A percentile compares a stretch with the other conserved stretches of the same genome.
These are phyloP conservation scores for Drosophila bocqueti DNA, from an alignment of 1,140 invertebrate genomes.

Conservation along the genomic window DNA sequence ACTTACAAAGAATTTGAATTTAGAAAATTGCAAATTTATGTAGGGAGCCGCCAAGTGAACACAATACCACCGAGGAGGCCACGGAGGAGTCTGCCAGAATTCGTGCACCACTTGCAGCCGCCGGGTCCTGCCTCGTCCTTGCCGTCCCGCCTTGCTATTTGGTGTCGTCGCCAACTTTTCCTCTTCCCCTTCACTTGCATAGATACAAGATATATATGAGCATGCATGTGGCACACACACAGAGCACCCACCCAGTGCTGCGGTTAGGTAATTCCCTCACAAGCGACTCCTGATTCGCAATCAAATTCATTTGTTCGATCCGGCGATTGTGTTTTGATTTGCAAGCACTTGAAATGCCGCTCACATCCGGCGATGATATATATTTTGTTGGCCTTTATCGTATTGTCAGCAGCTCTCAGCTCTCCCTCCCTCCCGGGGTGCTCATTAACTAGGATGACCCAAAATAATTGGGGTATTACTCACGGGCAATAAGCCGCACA, in stretches of 20 bases:
- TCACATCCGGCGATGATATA: conserved; percentile 22
- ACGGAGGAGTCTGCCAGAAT: conserved; percentile 46
- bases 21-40: conserved; percentile 83
- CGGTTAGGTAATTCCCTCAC: conserved; percentile 56
- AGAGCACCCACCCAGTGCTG: background rate
- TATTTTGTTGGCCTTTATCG: conserved; percentile 13
- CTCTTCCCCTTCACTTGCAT: conserved; percentile 12
- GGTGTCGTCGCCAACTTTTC: conserved; percentile 35
- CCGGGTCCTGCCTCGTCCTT: too few relatives aligned
- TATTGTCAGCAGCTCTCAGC: conserved; percentile 26
- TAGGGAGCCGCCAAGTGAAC: conserved; percentile 60
- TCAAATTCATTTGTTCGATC: conserved; percentile 62
- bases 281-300: conserved; percentile 54
- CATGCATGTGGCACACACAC: conserved; percentile 38
- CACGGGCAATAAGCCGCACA: conserved; percentile 23
- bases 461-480: conserved; percentile 40
- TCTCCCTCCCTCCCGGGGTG: background rate
- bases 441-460: conserved; percentile 41
- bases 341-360: conserved; percentile 46
- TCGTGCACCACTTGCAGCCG: conserved; percentile 40
- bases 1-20: conserved; percentile 84
- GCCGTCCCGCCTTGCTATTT: background rate
- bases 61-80: conserved; percentile 27
- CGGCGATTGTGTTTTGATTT: conserved; percentile 58
- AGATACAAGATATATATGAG: background rate